These are phyloP conservation scores for Sinocyclocheilus maitianheensis DNA, from an alignment of 2,113 vertebrate genomes.

Conservation along the genomic window DNA sequence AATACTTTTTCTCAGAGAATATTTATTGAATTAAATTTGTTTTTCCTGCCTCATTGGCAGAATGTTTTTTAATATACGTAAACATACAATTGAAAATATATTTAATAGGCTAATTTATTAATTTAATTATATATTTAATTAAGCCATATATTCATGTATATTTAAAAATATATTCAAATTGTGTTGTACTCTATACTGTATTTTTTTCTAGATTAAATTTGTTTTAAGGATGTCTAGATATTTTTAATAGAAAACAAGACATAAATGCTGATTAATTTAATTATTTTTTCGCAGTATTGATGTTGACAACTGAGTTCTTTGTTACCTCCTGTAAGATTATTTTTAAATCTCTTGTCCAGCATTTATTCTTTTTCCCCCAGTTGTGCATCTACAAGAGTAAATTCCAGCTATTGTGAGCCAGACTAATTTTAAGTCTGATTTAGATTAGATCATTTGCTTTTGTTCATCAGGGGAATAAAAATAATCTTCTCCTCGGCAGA, in stretches of 20 bases:
- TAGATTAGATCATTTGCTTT: slow-evolving; percentile 68
- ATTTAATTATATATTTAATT: not conserved
- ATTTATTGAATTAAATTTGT: not conserved
- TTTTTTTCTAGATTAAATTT: not conserved
- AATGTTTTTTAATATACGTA: not conserved
- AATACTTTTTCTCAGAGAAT: not conserved
- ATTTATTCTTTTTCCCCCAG: slow-evolving; percentile 24
- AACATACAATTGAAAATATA: too few species aligned
- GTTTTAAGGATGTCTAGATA: not conserved
- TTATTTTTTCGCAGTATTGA: not conserved
- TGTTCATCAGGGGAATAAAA: slow-evolving; percentile 61
- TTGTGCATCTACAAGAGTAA: slow-evolving; percentile 15
- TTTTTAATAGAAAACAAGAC: not conserved
- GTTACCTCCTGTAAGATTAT: not conserved
- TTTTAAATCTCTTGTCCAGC: not conserved
- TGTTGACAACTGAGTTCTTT: not conserved
- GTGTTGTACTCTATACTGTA: not conserved
- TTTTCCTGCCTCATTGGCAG: not conserved
- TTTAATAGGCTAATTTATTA: too few species aligned
- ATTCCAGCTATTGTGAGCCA: slow-evolving; percentile 23
- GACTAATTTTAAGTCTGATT: slow-evolving; percentile 39
- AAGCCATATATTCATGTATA: too few species aligned
- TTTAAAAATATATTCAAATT: not conserved
- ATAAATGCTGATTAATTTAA: not conserved
- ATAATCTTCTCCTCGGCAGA: slow-evolving; percentile 57